Conservation (phyloP, 92 coral and sea anemone species). For the Chrysogorgia sp. region DNA sequence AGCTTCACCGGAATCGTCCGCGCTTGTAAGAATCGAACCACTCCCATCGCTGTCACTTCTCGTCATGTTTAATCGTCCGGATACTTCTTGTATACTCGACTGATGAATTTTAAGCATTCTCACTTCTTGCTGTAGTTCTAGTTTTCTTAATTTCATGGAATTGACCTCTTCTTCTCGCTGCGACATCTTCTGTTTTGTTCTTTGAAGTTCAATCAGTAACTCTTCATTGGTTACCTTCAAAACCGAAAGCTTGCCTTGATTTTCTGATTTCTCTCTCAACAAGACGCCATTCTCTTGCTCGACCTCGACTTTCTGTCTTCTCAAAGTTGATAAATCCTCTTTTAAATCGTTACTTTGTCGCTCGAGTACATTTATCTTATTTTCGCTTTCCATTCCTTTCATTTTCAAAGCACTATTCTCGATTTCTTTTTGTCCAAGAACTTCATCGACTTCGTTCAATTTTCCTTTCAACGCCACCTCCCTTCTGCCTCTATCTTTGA, state of each 20-base stretch:
- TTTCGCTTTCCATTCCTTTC: constrained; percentile 71
- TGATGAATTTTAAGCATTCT: constrained; percentile 68
- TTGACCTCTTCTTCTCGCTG: constrained; percentile 93
- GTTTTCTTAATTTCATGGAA: constrained; percentile 81
- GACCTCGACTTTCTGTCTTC: constrained; percentile 44
- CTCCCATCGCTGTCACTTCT: constrained; percentile 71
- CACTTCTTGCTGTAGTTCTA: constrained; percentile 84
- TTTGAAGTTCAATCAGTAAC: constrained; percentile 78
- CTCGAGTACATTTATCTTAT: constrained; percentile 65
- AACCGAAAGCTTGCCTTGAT: constrained; percentile 65
- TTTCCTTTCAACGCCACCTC: constrained; percentile 28
- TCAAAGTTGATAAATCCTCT: constrained; percentile 71
- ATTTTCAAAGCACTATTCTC: constrained; percentile 67
- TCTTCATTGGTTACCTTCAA: constrained; percentile 83
- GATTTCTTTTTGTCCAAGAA: constrained; percentile 53
- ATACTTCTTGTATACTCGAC: constrained; percentile 66
- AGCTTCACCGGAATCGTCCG: constrained; percentile 14
- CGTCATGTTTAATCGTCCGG: constrained; percentile 62
- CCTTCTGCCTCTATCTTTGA: constrained; percentile 51
- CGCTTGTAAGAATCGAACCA: constrained; percentile 74
- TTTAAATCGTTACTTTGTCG: constrained; percentile 84
- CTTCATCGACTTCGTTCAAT: not conserved
- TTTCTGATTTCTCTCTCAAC: constrained; percentile 71
- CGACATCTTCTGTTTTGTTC: constrained; percentile 70
- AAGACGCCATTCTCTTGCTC: constrained; percentile 73